Conservation (phyloP, 2,113 vertebrate genomes). For the Gobius niger region DNA sequence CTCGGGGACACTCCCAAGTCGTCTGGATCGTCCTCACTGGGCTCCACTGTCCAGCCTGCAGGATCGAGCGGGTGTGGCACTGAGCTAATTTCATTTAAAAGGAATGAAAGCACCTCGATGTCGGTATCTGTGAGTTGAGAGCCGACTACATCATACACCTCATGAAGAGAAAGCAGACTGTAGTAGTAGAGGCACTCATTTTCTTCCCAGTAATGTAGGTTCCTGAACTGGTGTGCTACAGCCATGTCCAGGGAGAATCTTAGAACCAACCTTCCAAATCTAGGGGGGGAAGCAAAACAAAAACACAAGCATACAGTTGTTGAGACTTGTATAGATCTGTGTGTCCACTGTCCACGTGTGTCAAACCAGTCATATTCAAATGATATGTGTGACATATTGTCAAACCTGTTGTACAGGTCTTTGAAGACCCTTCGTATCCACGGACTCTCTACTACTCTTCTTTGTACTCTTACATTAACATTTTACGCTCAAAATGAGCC, state of each 20-base stretch:
- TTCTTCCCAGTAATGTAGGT: conserved; percentile 83
- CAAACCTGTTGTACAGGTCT: too few relatives aligned
- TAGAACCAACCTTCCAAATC: conserved; percentile 20
- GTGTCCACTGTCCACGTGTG: not conserved
- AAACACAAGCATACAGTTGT: not conserved
- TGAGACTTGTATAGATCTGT: not conserved
- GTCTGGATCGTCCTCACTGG: conserved; percentile 39
- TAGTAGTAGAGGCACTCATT: conserved; percentile 86
- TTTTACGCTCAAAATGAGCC: too few relatives aligned
- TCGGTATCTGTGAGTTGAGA: conserved; percentile 86
- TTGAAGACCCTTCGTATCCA: too few relatives aligned
- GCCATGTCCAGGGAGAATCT: conserved; percentile 59
- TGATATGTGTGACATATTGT: too few relatives aligned
- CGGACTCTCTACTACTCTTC: too few relatives aligned
- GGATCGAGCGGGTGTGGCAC: conserved; percentile 77
- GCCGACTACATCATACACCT: conserved; percentile 86
- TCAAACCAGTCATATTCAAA: too few relatives aligned
- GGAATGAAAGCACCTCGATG: conserved; percentile 84
- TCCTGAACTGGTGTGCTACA: conserved; percentile 44
- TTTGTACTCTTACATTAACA: too few relatives aligned
- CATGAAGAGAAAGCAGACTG: conserved; percentile 87
- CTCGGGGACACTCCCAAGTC: conserved; percentile 39
- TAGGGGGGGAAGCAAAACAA: not conserved
- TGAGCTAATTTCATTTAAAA: conserved; percentile 82
- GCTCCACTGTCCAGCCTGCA: conserved; percentile 69